Evolutionary conservation across 2,888 invertebrate genomes (phyloP), one percentile per base, ranked within the genome.

Genomic region (Melipona beecheii): DNA sequence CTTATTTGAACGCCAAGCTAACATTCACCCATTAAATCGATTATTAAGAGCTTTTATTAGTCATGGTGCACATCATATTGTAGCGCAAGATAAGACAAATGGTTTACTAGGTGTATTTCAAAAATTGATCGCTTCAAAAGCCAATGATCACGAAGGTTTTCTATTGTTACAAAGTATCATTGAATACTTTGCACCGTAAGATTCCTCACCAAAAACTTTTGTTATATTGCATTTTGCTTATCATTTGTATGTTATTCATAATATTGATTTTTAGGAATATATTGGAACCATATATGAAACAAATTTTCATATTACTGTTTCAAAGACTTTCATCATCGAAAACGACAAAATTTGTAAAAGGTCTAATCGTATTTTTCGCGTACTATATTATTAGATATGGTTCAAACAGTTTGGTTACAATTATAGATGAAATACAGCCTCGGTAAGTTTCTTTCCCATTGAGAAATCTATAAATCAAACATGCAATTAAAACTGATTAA

Each of bases 141-240:
- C 97, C 0, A 98, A 99, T 93, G 99, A 99, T 94, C 98, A 99
- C 92, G 98, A 99, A 94, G 99, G 99, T 11, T 99, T 99, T 94
- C 97, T 97, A 92, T 95, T 99, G 17, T 96, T 99, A 88, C 98
- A 98, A 93, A 96, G 97, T 68, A 96, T 99, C 91, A 96, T 99
- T 66, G 97, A 97, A 92, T 96, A 97, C 92, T 97, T 98, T 92
- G 97, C 98, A 86, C 95, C 96, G 97, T 98, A 95, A 96, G 96
- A 96, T 78, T 71, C 11, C 21, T 64, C 0, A 11, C 15, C 6
- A 17, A 68, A 64, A 15, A 21, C 17, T 15, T 31, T 75, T 21
- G 19, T 64, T n/a, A 21, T n/a, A 5, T 70, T 43, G 49, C 36
- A 31, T 31, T 31, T 31, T 9, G 43, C 49, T 76, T 49, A 65